phyloP scores from a whole-genome alignment of 2,888 invertebrate species.

The Leucania comma region DNA sequence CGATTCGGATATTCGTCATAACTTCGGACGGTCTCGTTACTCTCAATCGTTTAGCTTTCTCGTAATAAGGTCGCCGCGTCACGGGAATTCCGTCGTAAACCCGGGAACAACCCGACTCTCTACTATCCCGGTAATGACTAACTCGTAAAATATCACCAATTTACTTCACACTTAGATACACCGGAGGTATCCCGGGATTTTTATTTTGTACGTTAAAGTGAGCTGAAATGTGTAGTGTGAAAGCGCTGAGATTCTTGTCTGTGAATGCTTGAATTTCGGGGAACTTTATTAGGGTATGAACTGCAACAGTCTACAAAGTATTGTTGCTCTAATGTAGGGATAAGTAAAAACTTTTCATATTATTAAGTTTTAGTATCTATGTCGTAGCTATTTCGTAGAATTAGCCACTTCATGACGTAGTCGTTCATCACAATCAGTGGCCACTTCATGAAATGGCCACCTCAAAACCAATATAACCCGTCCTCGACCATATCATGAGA shows the following conservation, averaged over 20 bases:
- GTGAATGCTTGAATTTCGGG: background rate
- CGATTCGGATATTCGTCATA: slow-evolving; percentile 57
- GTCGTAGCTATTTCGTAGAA: too few relatives aligned
- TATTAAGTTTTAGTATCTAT: too few relatives aligned
- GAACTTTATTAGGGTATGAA: slow-evolving; percentile 4
- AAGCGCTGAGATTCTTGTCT: slow-evolving; percentile 20
- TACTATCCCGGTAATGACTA: slow-evolving; percentile 83
- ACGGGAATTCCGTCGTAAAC: slow-evolving; percentile 84
- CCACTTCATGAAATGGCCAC: too few relatives aligned
- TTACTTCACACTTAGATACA: slow-evolving; percentile 83
- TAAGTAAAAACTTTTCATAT: background rate
- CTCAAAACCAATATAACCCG: too few relatives aligned
- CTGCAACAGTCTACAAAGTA: slow-evolving; percentile 14
- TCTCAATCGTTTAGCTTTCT: slow-evolving; percentile 69
- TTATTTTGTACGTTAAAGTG: slow-evolving; percentile 65
- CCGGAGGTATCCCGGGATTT: slow-evolving; percentile 61
- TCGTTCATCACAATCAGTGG: too few relatives aligned
- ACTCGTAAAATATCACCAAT: slow-evolving; percentile 89
- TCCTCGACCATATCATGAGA: too few relatives aligned
- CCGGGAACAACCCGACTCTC: slow-evolving; percentile 78
- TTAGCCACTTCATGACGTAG: too few relatives aligned
- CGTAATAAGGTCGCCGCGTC: slow-evolving; percentile 83
- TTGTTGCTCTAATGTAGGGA: background rate
- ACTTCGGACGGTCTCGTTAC: slow-evolving; percentile 62
- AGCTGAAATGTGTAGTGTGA: slow-evolving; percentile 19